Evolutionary conservation across 2,113 vertebrate genomes (phyloP).

Genomic region (Cricetomys ansorgei): DNA sequence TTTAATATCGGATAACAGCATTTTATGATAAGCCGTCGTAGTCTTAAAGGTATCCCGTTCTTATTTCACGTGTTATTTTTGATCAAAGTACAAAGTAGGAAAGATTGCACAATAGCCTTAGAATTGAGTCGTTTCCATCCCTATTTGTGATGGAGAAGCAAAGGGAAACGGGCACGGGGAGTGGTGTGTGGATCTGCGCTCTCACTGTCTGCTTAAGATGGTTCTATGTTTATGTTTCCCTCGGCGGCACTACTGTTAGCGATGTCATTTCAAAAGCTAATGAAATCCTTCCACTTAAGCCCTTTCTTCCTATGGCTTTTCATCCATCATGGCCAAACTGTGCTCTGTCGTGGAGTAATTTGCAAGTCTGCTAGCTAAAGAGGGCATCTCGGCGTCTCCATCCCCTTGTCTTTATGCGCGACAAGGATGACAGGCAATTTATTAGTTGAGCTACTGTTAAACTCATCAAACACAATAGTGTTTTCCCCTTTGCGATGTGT

Average conservation of each 20-base stretch:
- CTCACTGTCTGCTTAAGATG: constrained; percentile 70
- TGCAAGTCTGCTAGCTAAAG: constrained; percentile 79
- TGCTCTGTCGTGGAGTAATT: constrained; percentile 78
- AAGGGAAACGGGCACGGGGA: constrained; percentile 76
- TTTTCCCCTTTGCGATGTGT: constrained; percentile 81
- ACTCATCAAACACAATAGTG: constrained; percentile 81
- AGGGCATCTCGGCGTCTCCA: constrained; percentile 70
- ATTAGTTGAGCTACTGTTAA: constrained; percentile 84
- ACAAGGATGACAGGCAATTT: constrained; percentile 82
- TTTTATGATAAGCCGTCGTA: constrained; percentile 74
- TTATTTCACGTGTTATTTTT: constrained; percentile 83
- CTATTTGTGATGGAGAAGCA: constrained; percentile 70
- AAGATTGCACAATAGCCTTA: constrained; percentile 80
- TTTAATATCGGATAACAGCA: constrained; percentile 81
- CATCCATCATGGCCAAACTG: constrained; percentile 81
- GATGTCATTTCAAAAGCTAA: constrained; percentile 78
- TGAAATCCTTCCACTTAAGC: constrained; percentile 77
- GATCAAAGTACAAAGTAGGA: constrained; percentile 81
- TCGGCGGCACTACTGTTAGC: constrained; percentile 64
- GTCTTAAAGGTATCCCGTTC: constrained; percentile 81
- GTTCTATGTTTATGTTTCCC: constrained; percentile 76
- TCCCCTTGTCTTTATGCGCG: constrained; percentile 80
- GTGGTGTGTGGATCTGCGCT: constrained; percentile 54
- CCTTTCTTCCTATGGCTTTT: constrained; percentile 70
- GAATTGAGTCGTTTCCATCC: constrained; percentile 84